Evolutionary conservation across 2,797 vertebrate species (phyloP), one percentile per base, ranked within the genome.

Genomic region (Fistularia tabacaria): DNA sequence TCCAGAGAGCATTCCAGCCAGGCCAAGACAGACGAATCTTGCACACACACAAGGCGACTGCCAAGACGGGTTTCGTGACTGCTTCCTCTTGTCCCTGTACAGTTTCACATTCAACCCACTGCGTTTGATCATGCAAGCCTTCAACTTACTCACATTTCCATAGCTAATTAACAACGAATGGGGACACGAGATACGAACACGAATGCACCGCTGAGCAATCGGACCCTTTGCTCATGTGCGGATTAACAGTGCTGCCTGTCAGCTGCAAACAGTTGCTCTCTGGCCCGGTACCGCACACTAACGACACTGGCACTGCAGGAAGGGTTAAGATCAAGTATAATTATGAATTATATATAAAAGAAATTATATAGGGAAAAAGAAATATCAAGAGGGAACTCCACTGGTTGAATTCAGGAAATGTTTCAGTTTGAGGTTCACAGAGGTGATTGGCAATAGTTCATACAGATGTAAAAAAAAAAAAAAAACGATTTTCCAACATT

Each of bases 121-220:
- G 51, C 38, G 56, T 84, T 83, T 83, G 78, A 85, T 83, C 79
- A 81, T 61, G 58, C 48, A 39, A 67, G 25, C 43, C 43, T 12
- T 45, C 43, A 7, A 45, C 41, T 45, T 45, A 45, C 11, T 13
- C 41, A 72, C 59, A 72, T 83, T 73, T 70, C 64, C 64, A 53
- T 64, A 74, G 59, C 69, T 82, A 88, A 86, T 88, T 79, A 83
- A 74, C 80, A 79, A 58, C 52, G 61, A 83, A 83, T 61, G 64
- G 69, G 63, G 53, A 74, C 53, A 50, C 51, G 43, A 81, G 65
- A 70, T 69, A 67, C 61, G 59, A 47, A 64, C 53, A 76, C 46
- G 46, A 64, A 74, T 54, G 54, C 65, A 71, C 54, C 76, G 54
- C 46, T 62, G 61, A 73, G 74, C 59, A 82, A 77, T 59, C 49